These are phyloP conservation scores for Bugula neritina DNA, from an alignment of 2,888 invertebrate genomes.

Conservation along the genomic window DNA sequence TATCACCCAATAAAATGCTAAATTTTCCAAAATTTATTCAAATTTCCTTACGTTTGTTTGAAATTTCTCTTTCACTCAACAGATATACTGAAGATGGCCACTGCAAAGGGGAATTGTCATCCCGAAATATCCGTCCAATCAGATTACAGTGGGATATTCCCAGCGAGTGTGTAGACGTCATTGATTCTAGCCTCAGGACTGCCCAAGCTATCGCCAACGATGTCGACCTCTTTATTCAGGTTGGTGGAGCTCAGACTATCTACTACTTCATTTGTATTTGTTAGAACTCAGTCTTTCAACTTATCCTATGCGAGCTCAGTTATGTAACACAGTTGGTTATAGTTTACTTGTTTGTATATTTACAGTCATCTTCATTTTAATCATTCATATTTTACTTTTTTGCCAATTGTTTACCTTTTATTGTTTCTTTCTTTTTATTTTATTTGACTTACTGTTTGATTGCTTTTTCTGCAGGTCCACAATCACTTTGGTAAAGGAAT, in stretches of 20 bases:
- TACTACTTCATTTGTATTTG: not conserved
- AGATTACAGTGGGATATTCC: constrained; percentile 81
- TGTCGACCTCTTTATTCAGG: constrained; percentile 66
- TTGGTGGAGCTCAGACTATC: not conserved
- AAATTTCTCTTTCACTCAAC: too few species aligned
- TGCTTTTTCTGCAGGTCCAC: constrained; percentile 76
- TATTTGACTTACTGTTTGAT: too few species aligned
- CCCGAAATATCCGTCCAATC: constrained; percentile 73
- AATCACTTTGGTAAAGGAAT: constrained; percentile 83
- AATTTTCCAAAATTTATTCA: too few species aligned
- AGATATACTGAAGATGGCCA: constrained; percentile 54
- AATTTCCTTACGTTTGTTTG: too few species aligned
- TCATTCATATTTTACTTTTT: too few species aligned
- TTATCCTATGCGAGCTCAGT: not conserved
- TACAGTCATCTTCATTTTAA: too few species aligned
- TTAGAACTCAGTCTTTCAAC: not conserved
- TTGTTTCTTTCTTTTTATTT: too few species aligned
- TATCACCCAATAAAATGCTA: too few species aligned
- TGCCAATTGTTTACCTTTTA: too few species aligned
- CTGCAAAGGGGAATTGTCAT: constrained; percentile 64
- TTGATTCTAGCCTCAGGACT: constrained; percentile 65
- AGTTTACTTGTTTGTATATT: not conserved
- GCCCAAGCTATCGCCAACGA: constrained; percentile 77
- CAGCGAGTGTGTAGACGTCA: constrained; percentile 61
- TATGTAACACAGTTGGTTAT: not conserved